Base-by-base conservation (phyloP, 2,888 invertebrate species). In the Nematopogon swammerdamellus region DNA sequence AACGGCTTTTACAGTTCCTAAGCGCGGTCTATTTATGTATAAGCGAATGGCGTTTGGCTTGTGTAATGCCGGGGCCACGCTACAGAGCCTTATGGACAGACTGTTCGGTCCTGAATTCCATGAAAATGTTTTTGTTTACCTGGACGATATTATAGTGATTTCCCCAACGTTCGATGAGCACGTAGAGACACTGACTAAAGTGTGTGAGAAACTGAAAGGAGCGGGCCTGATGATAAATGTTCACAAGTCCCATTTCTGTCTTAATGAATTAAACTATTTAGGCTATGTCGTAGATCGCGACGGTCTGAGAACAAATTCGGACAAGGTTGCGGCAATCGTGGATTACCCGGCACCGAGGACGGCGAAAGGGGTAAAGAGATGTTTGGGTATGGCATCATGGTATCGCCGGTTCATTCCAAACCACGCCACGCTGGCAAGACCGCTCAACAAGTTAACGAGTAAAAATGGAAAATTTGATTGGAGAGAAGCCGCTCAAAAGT, bases 251-350 rank as follows among this genome's bases (percentile, higher is more conserved):
- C 1, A 51, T 1, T 61, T 62, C 51, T 59, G 56, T 50, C 19
- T 47, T 29, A 49, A 51, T 5, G 45, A 56, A 19, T 20, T 68
- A 2, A 54, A 56, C 43, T 63, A 61, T 50, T 50, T 68, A 3
- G 65, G 67, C 1, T 63, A 63, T 48, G 30, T 62, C 0, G 59
- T 69, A 2, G 56, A 59, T 47, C 19, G 45, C 1, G 16, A 59
- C 3, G 64, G 64, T 6, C 19, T 62, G 4, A 46, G 51, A 1
- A 52, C 55, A 1, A 56, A 63, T 45, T 54, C 57, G 2, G 55
- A 57, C 0, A 57, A 53, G 42, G 53, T 58, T 0, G 11, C 46
- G 1, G 49, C 56, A 1, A 57, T 57, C 5, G n/a, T 54, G 16
- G 48, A 57, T 1, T 50, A 53, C 10, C 52, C 53, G 11, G 2